These are phyloP conservation scores for Kryptolebias ocellatus DNA, from an alignment of 2,797 vertebrate genomes.

Conservation along the genomic window DNA sequence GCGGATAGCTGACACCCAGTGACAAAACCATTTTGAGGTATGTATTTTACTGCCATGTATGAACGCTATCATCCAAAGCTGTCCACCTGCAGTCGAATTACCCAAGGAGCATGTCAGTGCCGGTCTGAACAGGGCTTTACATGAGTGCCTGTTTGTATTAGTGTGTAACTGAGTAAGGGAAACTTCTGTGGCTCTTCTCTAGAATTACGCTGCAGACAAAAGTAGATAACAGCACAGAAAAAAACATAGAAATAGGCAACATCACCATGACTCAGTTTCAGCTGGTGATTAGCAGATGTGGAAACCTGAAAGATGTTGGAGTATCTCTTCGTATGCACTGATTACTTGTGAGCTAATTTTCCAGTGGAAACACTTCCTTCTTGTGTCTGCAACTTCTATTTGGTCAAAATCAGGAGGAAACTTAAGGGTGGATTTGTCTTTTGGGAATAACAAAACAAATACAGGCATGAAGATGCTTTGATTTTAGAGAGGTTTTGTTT, in stretches of 20 bases:
- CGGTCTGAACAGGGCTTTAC: no score
- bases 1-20: no score
- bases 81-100: no score
- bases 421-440: conserved; percentile 22
- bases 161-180: neutral
- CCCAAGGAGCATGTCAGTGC: no score
- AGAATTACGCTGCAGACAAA: conserved; percentile 55
- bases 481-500: neutral
- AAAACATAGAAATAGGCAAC: conserved; percentile 29
- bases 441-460: conserved; percentile 23
- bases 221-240: conserved; percentile 35
- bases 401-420: conserved; percentile 44
- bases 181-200: conserved; percentile 40
- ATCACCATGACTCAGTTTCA: conserved; percentile 35
- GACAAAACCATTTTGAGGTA: no score
- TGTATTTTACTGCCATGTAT: no score
- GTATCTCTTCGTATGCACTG: conserved; percentile 24
- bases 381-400: conserved; percentile 34
- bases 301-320: conserved; percentile 42
- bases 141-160: no score
- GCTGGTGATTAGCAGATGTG: conserved; percentile 53
- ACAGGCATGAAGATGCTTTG: neutral
- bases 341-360: conserved; percentile 62
- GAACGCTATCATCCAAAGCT: no score
- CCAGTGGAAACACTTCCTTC: conserved; percentile 53